These are phyloP conservation scores for Phrynocephalus vlangalii DNA, from an alignment of 2,797 vertebrate genomes.

Conservation along the genomic window DNA sequence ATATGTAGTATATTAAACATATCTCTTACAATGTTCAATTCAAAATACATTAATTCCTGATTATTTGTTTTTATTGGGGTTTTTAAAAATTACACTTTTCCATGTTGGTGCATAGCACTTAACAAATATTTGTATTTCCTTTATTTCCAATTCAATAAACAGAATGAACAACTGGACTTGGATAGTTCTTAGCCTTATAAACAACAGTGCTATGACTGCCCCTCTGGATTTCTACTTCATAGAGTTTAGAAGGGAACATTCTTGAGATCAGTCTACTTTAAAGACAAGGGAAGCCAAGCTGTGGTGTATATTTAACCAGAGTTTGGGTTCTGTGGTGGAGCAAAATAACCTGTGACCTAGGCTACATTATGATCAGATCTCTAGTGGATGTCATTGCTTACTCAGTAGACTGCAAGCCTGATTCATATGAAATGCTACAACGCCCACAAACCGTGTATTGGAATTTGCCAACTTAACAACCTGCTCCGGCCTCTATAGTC, in stretches of 20 bases:
- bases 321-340: neutral
- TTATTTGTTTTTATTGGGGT: constrained; percentile 80
- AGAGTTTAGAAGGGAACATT: neutral
- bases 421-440: too few relatives aligned
- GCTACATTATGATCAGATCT: neutral
- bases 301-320: neutral
- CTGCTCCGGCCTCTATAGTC: too few relatives aligned
- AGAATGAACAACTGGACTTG: constrained; percentile 79
- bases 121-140: constrained; percentile 83
- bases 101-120: constrained; percentile 82
- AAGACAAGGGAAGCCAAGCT: too few relatives aligned
- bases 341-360: neutral
- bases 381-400: neutral
- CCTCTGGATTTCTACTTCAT: constrained; percentile 46
- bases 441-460: too few relatives aligned
- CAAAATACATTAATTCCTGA: constrained; percentile 78
- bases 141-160: constrained; percentile 85
- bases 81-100: constrained; percentile 82
- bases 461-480: too few relatives aligned
- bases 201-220: constrained; percentile 56
- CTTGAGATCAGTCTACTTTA: neutral
- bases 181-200: constrained; percentile 72
- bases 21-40: constrained; percentile 76
- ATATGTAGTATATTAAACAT: constrained; percentile 82
- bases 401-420: neutral